Base-by-base conservation (phyloP, 2,797 vertebrate genomes). In the Squalus acanthias region DNA sequence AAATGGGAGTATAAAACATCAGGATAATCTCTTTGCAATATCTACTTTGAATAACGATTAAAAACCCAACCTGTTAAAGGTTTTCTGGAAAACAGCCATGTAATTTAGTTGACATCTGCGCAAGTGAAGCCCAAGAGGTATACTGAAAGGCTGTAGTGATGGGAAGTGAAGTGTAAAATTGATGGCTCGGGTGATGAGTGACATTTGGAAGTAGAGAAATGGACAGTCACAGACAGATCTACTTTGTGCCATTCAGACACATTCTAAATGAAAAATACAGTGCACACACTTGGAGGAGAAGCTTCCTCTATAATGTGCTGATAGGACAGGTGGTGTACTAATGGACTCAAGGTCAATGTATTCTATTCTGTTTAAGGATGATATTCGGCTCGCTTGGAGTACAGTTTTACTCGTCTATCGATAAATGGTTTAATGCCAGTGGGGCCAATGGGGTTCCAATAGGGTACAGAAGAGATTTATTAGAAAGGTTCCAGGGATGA, bases 21-120 rank as follows among this genome's bases (percentile, higher is more conserved):
- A 67, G 39, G 79, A 46, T 7, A 85, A 46, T 85, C 39, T 85
- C 82, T 50, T 50, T 85, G 17, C 79, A 85, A 22, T n/a, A 85
- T 85, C 39, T 50, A 85, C 79, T 46, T 85, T 50, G 46, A 50
- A 85, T 85, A 50, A 85, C 65, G 88, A 91, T 91, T 91, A 91
- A 91, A 91, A 93, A 67, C n/a, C 20, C n/a, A 69, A 67, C 20
- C 2, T 39, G 8, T 93, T 46, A 69, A 46, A 69, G 65, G 20
- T 0, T 46, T 67, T 69, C 22, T 93, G 91, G 91, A 93, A 93
- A 93, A 39, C 91, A 46, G 91, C 91, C 65, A 93, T 93, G 91
- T 69, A 93, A 93, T 93, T 93, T 93, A 93, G 65, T 93, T 93
- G 39, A 93, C 91, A 93, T 93, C 91, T 93, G 91, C 7, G 20